Percentiles rank a stretch among this genome's conserved stretches.
These are phyloP conservation scores for Autographa gamma DNA, from an alignment of 2,888 invertebrate species.

Conservation along the genomic window DNA sequence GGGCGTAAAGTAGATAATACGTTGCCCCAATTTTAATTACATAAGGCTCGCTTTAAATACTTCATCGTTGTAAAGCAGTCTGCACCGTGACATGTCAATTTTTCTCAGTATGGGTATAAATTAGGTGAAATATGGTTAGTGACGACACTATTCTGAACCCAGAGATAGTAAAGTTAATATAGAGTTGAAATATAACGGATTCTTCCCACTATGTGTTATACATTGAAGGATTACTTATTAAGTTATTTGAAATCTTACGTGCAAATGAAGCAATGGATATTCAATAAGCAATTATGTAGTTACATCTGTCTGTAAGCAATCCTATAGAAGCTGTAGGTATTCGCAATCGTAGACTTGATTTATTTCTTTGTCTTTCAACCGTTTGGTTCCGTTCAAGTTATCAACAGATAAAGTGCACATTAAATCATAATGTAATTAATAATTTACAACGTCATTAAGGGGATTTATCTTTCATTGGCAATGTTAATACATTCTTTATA, in stretches of 20 bases:
- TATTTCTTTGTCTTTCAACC: slow-evolving; percentile 1
- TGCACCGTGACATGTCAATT: slow-evolving; percentile 62
- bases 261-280: not conserved
- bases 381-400: not conserved
- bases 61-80: slow-evolving; percentile 56
- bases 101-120: slow-evolving; percentile 51
- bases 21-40: slow-evolving; percentile 48
- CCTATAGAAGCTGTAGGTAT: not conserved
- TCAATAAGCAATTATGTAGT: not conserved
- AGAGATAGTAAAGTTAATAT: slow-evolving; percentile 20
- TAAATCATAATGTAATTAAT: not conserved
- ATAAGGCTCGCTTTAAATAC: slow-evolving; percentile 59
- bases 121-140: slow-evolving; percentile 45
- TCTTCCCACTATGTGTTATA: not conserved
- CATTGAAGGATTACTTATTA: not conserved
- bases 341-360: not conserved
- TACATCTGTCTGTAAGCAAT: not conserved
- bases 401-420: not conserved
- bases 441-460: slow-evolving; percentile 5
- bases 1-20: slow-evolving; percentile 48
- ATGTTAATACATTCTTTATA: not conserved
- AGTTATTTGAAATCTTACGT: not conserved
- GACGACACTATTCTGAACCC: slow-evolving; percentile 28
- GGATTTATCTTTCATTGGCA: not conserved
- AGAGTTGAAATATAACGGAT: not conserved